Evolutionary conservation across 2,888 invertebrate genomes (phyloP).

Genomic region (Noctuana brunneofusca): DNA sequence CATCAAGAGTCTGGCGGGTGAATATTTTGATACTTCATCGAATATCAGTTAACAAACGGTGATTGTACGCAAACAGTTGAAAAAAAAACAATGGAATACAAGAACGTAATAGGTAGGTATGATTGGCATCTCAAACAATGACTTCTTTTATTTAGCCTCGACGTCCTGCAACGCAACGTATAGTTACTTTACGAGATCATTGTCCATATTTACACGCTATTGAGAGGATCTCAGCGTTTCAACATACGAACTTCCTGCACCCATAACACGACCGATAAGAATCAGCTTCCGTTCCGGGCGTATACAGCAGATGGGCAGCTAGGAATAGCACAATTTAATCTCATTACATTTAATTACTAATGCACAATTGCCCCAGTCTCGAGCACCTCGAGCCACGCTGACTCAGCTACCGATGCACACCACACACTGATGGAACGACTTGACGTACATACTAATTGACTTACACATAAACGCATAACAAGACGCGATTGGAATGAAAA

Average conservation of each 20-base stretch:
- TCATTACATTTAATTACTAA: slow-evolving; percentile 75
- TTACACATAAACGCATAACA: slow-evolving; percentile 52
- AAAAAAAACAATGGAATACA: background rate
- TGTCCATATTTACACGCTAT: slow-evolving; percentile 5
- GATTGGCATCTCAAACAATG: slow-evolving; percentile 7
- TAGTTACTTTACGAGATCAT: background rate
- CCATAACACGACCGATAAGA: slow-evolving; percentile 56
- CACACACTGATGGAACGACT: slow-evolving; percentile 38
- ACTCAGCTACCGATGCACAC: slow-evolving; percentile 51
- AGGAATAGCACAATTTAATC: slow-evolving; percentile 75
- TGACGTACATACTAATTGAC: slow-evolving; percentile 42
- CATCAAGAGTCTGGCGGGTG: too few relatives aligned
- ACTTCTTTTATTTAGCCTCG: background rate
- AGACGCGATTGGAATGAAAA: slow-evolving; percentile 50
- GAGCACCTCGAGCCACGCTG: slow-evolving; percentile 65
- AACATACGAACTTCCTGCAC: slow-evolving; percentile 48
- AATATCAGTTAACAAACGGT: background rate
- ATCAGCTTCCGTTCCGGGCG: slow-evolving; percentile 50
- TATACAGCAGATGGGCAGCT: slow-evolving; percentile 56
- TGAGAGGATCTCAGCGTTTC: slow-evolving; percentile 15
- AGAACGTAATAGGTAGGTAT: background rate
- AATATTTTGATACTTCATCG: background rate
- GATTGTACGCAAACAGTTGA: background rate
- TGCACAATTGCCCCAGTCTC: slow-evolving; percentile 69
- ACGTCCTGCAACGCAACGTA: background rate